phyloP scores from a whole-genome alignment of 1,140 invertebrate genomes.

The Temnothorax longispinosus region DNA sequence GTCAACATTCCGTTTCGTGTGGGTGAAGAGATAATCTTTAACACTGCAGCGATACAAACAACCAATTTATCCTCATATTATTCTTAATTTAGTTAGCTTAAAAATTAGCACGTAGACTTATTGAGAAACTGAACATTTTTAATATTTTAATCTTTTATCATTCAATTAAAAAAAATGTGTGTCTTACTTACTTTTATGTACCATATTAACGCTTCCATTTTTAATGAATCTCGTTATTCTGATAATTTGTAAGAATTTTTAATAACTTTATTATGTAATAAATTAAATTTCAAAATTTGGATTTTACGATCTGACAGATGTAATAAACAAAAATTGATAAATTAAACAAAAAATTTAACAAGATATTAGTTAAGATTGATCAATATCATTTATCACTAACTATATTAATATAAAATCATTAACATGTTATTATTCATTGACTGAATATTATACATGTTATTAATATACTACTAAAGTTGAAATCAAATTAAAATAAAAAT shows the following conservation, averaged over 20 bases:
- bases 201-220: background rate
- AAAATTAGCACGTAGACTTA: background rate
- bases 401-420: too few relatives aligned
- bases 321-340: too few relatives aligned
- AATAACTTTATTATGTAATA: background rate
- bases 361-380: too few relatives aligned
- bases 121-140: background rate
- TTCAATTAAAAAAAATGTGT: background rate
- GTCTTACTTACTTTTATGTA: background rate
- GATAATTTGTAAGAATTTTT: background rate
- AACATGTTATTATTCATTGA: too few relatives aligned
- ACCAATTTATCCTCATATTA: background rate
- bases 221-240: background rate
- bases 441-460: too few relatives aligned
- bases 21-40: conserved; percentile 15
- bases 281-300: background rate
- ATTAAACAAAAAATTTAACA: too few relatives aligned
- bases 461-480: background rate
- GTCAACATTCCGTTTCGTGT: background rate
- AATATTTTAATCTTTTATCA: background rate
- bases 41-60: background rate
- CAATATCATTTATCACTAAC: too few relatives aligned
- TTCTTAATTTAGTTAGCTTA: conserved; percentile 2
- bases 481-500: background rate
- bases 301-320: background rate